phyloP scores from a whole-genome alignment of 2,888 invertebrate genomes.

The Hypercompe scribonia region DNA sequence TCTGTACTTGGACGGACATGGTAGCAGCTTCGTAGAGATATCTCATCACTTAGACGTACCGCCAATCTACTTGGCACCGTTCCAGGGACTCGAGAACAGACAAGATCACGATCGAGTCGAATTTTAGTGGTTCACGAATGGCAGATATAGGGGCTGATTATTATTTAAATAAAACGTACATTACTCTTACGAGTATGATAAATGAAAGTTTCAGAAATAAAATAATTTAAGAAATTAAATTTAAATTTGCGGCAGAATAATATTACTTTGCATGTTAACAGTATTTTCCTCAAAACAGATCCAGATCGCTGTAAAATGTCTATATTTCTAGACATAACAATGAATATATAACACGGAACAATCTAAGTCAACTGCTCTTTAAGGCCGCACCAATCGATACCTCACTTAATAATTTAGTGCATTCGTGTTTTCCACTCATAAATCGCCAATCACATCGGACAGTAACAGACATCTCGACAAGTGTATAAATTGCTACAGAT shows the following conservation, averaged over 20 bases:
- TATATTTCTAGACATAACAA: slow-evolving; percentile 1
- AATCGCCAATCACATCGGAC: slow-evolving; percentile 56
- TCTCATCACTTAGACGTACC: too few relatives aligned
- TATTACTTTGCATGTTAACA: not conserved
- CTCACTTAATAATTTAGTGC: slow-evolving; percentile 71
- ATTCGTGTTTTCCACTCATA: slow-evolving; percentile 59
- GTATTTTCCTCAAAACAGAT: not conserved
- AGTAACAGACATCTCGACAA: slow-evolving; percentile 21
- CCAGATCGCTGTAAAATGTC: slow-evolving; percentile 15
- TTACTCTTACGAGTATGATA: too few relatives aligned
- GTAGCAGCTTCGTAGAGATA: too few relatives aligned
- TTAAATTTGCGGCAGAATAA: not conserved
- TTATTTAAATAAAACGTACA: too few relatives aligned
- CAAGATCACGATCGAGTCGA: too few relatives aligned
- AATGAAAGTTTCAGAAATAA: not conserved
- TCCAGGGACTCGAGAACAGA: too few relatives aligned
- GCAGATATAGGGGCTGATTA: too few relatives aligned
- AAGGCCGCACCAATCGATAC: slow-evolving; percentile 71
- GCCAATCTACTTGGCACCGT: too few relatives aligned
- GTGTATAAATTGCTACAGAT: slow-evolving; percentile 4
- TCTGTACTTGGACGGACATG: too few relatives aligned
- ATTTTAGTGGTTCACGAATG: too few relatives aligned
- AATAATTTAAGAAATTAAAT: not conserved
- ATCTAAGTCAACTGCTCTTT: slow-evolving; percentile 71
- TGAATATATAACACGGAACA: slow-evolving; percentile 34